Conservation (phyloP, 1,140 invertebrate genomes). For the Zaprionus camerounensis region DNA sequence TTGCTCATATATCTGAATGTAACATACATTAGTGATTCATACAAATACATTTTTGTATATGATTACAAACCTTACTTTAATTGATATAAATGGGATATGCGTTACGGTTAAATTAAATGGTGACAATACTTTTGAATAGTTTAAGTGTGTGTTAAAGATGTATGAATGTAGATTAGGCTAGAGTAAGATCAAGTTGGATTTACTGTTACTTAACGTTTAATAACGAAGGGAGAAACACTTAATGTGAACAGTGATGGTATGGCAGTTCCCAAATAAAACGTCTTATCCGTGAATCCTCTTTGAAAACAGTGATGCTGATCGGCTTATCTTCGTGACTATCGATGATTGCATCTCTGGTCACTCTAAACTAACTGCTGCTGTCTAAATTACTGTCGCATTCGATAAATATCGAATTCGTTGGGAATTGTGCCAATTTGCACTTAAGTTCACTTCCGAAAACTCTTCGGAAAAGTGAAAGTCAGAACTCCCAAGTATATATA, state of each 20-base stretch:
- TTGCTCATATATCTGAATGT: constrained; percentile 9
- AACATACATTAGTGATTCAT: not conserved
- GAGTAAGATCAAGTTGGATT: not conserved
- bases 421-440: not conserved
- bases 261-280: no score
- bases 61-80: constrained; percentile 2
- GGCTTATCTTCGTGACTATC: not conserved
- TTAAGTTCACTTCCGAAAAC: not conserved
- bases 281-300: no score
- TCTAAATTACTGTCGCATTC: not conserved
- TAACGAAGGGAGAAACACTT: not conserved
- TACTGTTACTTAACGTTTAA: not conserved
- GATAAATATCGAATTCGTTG: not conserved
- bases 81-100: not conserved
- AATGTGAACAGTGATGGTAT: no score
- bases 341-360: not conserved
- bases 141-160: not conserved
- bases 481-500: not conserved
- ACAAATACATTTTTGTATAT: not conserved
- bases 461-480: not conserved
- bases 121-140: not conserved
- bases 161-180: not conserved
- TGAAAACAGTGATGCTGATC: no score
- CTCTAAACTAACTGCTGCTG: not conserved
- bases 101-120: not conserved